A percentile compares a stretch with the other conserved stretches of the same genome.
Evolutionary conservation across 2,888 invertebrate genomes (phyloP).

Genomic region (Heliconius charithonia): DNA sequence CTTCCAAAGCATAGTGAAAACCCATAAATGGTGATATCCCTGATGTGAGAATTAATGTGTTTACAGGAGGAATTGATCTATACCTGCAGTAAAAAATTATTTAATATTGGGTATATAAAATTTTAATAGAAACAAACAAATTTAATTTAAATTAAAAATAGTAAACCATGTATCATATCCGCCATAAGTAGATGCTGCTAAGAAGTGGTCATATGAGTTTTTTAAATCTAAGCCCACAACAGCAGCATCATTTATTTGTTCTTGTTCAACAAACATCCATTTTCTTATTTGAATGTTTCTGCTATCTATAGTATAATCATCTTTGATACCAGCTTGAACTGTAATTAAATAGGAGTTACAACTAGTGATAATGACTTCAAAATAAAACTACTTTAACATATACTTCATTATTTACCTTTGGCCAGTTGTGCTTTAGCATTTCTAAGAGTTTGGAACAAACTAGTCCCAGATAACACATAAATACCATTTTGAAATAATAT

Average conservation of each 20-base stretch:
- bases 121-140: neutral
- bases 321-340: constrained; percentile 88
- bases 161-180: constrained; percentile 86
- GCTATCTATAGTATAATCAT: constrained; percentile 79
- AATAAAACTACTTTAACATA: constrained; percentile 4
- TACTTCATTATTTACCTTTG: constrained; percentile 82
- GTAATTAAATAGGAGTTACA: constrained; percentile 46
- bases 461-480: constrained; percentile 90
- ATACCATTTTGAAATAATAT: constrained; percentile 88
- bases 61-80: constrained; percentile 89
- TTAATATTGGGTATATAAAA: too few relatives aligned
- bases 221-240: constrained; percentile 88
- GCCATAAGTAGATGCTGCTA: constrained; percentile 90
- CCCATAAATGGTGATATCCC: constrained; percentile 94
- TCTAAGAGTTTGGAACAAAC: constrained; percentile 90
- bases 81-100: constrained; percentile 78
- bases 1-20: constrained; percentile 95
- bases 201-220: constrained; percentile 93
- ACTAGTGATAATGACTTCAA: neutral
- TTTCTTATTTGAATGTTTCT: constrained; percentile 90
- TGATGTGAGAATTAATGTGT: constrained; percentile 88
- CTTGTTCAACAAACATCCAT: constrained; percentile 92
- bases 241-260: constrained; percentile 89
- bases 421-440: constrained; percentile 91
- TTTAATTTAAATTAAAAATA: neutral